These are phyloP conservation scores for Helostoma temminkii DNA, from an alignment of 2,797 vertebrate species.

Conservation along the genomic window DNA sequence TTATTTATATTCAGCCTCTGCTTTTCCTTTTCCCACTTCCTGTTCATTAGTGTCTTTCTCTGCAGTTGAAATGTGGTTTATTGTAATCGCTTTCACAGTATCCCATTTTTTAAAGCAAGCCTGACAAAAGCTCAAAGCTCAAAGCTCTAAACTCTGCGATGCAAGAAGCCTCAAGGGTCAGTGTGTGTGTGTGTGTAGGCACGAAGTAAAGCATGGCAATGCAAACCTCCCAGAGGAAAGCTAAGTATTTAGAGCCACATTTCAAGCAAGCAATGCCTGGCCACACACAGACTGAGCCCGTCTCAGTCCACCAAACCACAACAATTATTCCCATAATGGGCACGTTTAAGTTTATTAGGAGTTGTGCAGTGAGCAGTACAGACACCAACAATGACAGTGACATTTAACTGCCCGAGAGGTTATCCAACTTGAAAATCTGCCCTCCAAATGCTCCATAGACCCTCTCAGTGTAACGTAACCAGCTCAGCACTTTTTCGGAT, in stretches of 20 bases:
- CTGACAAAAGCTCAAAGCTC: constrained; percentile 15
- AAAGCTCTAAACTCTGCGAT: constrained; percentile 4
- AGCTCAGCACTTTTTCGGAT: constrained; percentile 66
- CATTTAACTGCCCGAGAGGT: constrained; percentile 65
- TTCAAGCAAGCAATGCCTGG: constrained; percentile 47
- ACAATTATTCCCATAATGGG: constrained; percentile 72
- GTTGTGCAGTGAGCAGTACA: constrained; percentile 54
- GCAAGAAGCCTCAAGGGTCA: constrained; percentile 34
- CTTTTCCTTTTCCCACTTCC: constrained; percentile 9
- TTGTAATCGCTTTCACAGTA: constrained; percentile 14
- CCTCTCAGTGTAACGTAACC: constrained; percentile 65
- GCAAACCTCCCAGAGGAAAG: constrained; percentile 59
- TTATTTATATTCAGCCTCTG: constrained; percentile 8
- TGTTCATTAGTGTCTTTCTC: constrained; percentile 9
- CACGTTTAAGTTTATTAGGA: constrained; percentile 59
- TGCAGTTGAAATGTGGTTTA: constrained; percentile 8
- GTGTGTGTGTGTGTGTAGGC: constrained; percentile 28
- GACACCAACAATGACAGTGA: constrained; percentile 69
- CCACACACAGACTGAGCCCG: constrained; percentile 74
- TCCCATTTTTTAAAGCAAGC: constrained; percentile 28
- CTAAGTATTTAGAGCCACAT: constrained; percentile 58
- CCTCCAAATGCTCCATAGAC: constrained; percentile 57
- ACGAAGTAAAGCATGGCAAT: constrained; percentile 47
- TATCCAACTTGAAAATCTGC: constrained; percentile 54
- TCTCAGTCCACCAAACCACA: constrained; percentile 56